Evolutionary conservation across 2,797 vertebrate genomes (phyloP).

Genomic region (Sebastes vulpes): DNA sequence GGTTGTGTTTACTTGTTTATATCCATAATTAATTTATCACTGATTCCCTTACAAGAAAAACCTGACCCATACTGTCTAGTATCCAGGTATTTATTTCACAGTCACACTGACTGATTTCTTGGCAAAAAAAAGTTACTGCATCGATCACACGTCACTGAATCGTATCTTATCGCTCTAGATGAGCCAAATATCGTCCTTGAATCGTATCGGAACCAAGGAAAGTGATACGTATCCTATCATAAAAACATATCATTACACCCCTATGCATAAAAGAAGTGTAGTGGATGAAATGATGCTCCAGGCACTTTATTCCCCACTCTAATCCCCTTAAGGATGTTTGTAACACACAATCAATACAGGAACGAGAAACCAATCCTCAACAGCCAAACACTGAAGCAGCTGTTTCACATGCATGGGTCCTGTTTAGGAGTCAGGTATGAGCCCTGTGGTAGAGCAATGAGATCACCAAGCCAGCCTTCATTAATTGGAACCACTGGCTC

Average conservation of each 20-base stretch:
- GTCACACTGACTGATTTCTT: too few relatives aligned
- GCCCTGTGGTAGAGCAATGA: constrained; percentile 27
- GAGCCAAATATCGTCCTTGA: too few relatives aligned
- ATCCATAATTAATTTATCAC: background rate
- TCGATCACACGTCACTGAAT: background rate
- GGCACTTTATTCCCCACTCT: background rate
- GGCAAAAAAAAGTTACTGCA: too few relatives aligned
- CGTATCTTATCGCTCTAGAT: too few relatives aligned
- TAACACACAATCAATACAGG: constrained; percentile 25
- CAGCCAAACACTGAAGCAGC: constrained; percentile 17
- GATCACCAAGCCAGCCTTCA: constrained; percentile 40
- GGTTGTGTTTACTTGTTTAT: background rate
- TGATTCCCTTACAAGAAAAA: too few relatives aligned
- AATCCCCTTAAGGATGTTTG: background rate
- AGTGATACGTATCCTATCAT: background rate
- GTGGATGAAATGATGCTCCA: background rate
- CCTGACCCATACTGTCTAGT: too few relatives aligned
- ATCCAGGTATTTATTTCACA: too few relatives aligned
- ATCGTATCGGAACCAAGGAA: too few relatives aligned
- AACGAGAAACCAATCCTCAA: constrained; percentile 29
- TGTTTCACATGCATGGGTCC: constrained; percentile 16
- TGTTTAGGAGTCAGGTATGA: constrained; percentile 28
- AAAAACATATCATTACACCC: background rate
- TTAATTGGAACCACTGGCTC: constrained; percentile 70
- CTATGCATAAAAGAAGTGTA: background rate